phyloP scores from a whole-genome alignment of 2,888 invertebrate species.

The Hofmannophila pseudospretella region DNA sequence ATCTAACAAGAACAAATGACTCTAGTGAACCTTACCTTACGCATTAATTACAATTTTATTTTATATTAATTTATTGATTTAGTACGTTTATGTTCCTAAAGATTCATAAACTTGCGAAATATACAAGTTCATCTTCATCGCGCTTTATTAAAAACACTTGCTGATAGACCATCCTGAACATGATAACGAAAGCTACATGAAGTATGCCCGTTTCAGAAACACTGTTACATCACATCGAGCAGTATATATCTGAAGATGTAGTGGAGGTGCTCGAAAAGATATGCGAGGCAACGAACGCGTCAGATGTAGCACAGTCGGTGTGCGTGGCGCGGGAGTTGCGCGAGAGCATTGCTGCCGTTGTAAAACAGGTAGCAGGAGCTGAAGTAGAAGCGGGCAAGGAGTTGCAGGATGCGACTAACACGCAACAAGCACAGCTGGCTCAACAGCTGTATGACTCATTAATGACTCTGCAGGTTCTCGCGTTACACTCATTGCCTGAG shows the following conservation, averaged over 20 bases:
- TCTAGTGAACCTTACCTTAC: no score
- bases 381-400: not conserved
- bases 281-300: conserved; percentile 3
- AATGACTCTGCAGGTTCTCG: conserved; percentile 1
- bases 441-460: conserved; percentile 5
- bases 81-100: no score
- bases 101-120: no score
- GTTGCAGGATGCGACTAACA: not conserved
- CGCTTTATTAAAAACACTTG: not conserved
- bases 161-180: not conserved
- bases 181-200: not conserved
- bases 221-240: conserved; percentile 13
- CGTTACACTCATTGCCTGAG: conserved; percentile 1
- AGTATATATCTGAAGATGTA: conserved; percentile 9
- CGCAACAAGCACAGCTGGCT: conserved; percentile 4
- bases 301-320: conserved; percentile 12
- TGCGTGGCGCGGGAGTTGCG: conserved; percentile 11
- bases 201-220: conserved; percentile 6
- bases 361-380: not conserved
- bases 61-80: no score
- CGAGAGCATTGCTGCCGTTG: conserved; percentile 5
- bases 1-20: no score
- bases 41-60: no score
- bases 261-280: conserved; percentile 8
- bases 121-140: no score